A percentile compares a stretch with the other conserved stretches of the same genome.
Conservation (phyloP, 2,113 vertebrate species). For the Antidorcas marsupialis region DNA sequence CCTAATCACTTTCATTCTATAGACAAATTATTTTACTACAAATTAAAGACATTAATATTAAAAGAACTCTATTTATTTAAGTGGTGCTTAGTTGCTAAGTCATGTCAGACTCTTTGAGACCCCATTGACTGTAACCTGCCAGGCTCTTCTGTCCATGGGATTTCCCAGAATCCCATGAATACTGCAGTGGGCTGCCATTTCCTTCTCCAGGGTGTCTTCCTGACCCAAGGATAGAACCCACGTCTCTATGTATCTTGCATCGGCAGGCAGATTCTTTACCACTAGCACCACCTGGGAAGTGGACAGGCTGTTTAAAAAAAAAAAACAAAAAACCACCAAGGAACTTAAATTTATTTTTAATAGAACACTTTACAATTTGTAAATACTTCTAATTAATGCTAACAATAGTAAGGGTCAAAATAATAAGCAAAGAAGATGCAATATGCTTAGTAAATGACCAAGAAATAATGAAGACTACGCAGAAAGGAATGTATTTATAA, state of each 20-base stretch:
- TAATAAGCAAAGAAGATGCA: not conserved
- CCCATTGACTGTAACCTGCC: not conserved
- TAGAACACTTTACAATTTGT: not conserved
- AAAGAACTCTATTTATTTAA: constrained; percentile 9
- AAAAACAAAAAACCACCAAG: not conserved
- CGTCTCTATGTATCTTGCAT: not conserved
- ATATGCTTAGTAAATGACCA: not conserved
- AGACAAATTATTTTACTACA: not conserved
- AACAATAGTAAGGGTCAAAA: not conserved
- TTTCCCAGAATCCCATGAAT: not conserved
- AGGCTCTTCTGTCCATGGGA: not conserved
- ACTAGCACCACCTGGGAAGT: not conserved
- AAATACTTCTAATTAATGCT: not conserved
- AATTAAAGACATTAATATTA: constrained; percentile 26
- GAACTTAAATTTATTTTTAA: constrained; percentile 3
- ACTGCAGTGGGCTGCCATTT: not conserved
- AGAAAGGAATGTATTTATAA: constrained; percentile 2
- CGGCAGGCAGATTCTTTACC: not conserved
- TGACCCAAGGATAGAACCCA: not conserved
- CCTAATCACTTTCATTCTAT: not conserved
- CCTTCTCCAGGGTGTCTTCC: not conserved
- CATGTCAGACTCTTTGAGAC: not conserved
- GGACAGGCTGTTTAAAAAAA: not conserved
- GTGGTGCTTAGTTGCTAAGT: not conserved
- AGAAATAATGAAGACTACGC: not conserved